phyloP scores from a whole-genome alignment of 2,888 invertebrate genomes.

The Ceratothoa steindachneri region DNA sequence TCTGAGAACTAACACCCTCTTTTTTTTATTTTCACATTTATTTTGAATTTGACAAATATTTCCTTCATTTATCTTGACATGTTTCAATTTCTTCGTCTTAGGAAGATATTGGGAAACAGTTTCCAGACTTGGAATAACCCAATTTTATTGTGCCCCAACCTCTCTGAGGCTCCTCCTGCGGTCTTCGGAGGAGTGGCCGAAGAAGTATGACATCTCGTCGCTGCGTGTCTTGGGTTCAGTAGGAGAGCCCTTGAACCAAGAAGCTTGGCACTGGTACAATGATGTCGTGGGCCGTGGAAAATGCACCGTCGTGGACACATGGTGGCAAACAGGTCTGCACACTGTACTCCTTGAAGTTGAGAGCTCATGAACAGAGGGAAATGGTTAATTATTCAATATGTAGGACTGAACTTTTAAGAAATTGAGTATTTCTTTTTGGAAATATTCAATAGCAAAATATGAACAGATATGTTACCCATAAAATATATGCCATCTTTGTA shows the following conservation, averaged over 20 bases:
- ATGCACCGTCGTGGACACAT: conserved; percentile 57
- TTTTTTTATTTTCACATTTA: background rate
- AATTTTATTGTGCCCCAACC: conserved; percentile 58
- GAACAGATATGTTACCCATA: too few relatives aligned
- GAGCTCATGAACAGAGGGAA: too few relatives aligned
- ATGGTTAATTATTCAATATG: too few relatives aligned
- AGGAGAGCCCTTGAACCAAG: conserved; percentile 58
- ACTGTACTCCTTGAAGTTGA: too few relatives aligned
- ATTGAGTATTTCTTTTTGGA: too few relatives aligned
- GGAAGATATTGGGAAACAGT: conserved; percentile 58
- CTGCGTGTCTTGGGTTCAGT: conserved; percentile 55
- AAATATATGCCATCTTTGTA: too few relatives aligned
- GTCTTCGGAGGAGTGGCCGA: conserved; percentile 53
- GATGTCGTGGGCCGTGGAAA: conserved; percentile 54
- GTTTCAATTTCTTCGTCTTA: too few relatives aligned
- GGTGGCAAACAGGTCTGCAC: conserved; percentile 57
- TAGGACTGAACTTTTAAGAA: too few relatives aligned
- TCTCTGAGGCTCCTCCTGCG: conserved; percentile 56
- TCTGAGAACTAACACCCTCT: too few relatives aligned
- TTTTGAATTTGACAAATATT: too few relatives aligned
- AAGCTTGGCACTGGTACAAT: conserved; percentile 58
- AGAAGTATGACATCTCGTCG: conserved; percentile 53
- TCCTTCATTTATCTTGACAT: background rate
- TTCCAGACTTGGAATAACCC: conserved; percentile 55
- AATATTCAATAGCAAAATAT: too few relatives aligned